Percentiles rank a stretch among this genome's conserved stretches.
These are phyloP conservation scores for Drosophila subpulchrella DNA, from an alignment of 1,140 invertebrate genomes.

Conservation along the genomic window DNA sequence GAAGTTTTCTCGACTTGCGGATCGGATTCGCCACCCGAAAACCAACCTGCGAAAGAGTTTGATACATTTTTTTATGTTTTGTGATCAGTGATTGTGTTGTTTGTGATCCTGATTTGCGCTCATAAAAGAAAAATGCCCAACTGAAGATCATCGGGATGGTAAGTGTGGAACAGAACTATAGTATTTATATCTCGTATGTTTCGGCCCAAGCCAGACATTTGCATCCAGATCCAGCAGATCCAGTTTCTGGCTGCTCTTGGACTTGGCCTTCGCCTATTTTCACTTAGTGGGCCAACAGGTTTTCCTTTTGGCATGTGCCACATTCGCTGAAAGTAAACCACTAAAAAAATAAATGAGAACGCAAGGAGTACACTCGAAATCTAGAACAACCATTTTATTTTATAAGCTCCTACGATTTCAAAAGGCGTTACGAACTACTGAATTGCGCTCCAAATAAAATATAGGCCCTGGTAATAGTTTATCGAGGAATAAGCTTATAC, in stretches of 20 bases:
- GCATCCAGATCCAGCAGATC: slow-evolving; percentile 20
- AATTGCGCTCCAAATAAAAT: no score
- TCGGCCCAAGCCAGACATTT: slow-evolving; percentile 4
- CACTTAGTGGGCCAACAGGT: slow-evolving; percentile 44
- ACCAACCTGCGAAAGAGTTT: slow-evolving; percentile 3
- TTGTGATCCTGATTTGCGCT: neutral
- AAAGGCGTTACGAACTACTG: no score
- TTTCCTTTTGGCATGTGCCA: slow-evolving; percentile 67
- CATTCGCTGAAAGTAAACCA: slow-evolving; percentile 70
- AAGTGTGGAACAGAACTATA: neutral
- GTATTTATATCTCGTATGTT: neutral
- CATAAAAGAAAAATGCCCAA: no score
- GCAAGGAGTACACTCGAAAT: slow-evolving; percentile 9
- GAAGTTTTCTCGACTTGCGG: neutral
- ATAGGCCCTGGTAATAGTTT: no score
- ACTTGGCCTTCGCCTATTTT: slow-evolving; percentile 76
- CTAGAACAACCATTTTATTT: slow-evolving; percentile 3
- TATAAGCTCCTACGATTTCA: no score
- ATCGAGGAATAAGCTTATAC: no score
- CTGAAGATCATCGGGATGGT: slow-evolving; percentile 1
- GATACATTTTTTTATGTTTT: neutral
- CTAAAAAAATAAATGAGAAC: slow-evolving; percentile 27
- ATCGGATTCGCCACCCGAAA: neutral
- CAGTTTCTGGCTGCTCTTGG: slow-evolving; percentile 28
- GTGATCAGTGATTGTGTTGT: neutral